Conservation (phyloP, 2,888 invertebrate species). For the Cephus sareptanus region DNA sequence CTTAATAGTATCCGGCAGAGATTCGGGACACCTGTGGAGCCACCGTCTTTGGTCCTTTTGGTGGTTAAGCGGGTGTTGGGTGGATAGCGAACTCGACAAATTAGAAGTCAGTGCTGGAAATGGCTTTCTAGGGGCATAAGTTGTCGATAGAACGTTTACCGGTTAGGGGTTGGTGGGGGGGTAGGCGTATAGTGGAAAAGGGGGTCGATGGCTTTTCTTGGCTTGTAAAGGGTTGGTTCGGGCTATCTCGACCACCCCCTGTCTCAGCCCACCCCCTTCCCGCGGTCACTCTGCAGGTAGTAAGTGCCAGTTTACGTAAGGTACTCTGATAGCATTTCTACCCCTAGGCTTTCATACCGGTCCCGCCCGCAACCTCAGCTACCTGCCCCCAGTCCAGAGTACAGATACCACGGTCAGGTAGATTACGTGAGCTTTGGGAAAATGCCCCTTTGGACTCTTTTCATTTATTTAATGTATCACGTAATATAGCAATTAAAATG, state of each 20-base stretch:
- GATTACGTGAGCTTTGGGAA: too few relatives aligned
- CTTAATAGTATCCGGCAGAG: background rate
- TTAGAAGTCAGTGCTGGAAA: slow-evolving; percentile 42
- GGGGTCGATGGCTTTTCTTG: background rate
- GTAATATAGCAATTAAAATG: too few relatives aligned
- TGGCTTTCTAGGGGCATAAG: slow-evolving; percentile 31
- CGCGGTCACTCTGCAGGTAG: background rate
- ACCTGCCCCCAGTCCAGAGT: too few relatives aligned
- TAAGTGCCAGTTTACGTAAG: background rate
- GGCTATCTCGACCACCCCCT: too few relatives aligned
- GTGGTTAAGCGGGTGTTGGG: background rate
- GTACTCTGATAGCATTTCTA: background rate
- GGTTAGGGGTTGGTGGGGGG: background rate
- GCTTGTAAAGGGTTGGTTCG: background rate
- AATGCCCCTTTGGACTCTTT: too few relatives aligned
- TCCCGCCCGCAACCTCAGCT: too few relatives aligned
- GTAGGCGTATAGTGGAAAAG: background rate
- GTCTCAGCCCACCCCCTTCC: too few relatives aligned
- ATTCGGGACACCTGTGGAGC: background rate
- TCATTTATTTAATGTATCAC: too few relatives aligned
- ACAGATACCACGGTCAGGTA: too few relatives aligned
- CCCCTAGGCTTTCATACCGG: too few relatives aligned
- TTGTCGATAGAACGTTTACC: background rate
- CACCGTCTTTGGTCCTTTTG: background rate
- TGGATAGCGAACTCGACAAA: slow-evolving; percentile 24